phyloP scores from a whole-genome alignment of 2,113 vertebrate species.

The Xiphophorus couchianus region DNA sequence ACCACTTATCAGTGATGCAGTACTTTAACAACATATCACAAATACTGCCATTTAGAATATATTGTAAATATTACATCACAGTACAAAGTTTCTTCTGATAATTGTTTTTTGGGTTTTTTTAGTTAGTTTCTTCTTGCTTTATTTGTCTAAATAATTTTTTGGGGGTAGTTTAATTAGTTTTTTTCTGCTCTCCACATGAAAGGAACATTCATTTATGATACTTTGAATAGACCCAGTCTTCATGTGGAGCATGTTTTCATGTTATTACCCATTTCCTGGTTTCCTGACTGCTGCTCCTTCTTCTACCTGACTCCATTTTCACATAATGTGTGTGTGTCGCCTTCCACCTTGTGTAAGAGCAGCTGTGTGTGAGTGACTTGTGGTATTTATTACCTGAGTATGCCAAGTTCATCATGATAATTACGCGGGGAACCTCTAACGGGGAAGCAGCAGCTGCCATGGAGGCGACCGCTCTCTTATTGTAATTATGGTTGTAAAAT shows the following conservation, averaged over 20 bases:
- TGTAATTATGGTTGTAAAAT: slow-evolving; percentile 67
- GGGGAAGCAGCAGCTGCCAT: slow-evolving; percentile 57
- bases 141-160: neutral
- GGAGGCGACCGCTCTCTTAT: slow-evolving; percentile 40
- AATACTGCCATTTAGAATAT: too few species aligned
- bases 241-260: neutral
- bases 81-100: too few species aligned
- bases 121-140: too few species aligned
- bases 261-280: neutral
- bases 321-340: slow-evolving; percentile 4
- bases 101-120: too few species aligned
- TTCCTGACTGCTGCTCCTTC: neutral
- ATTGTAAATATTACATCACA: too few species aligned
- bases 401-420: slow-evolving; percentile 73
- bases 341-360: slow-evolving; percentile 4
- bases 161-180: neutral
- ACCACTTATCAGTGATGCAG: too few species aligned
- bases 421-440: slow-evolving; percentile 66
- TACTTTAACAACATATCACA: too few species aligned
- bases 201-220: neutral
- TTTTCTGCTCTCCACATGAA: neutral
- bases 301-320: neutral
- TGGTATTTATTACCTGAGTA: slow-evolving; percentile 59
- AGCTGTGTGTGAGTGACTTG: slow-evolving; percentile 11
- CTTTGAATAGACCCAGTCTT: neutral